Percentiles rank a stretch among this genome's conserved stretches.
Conservation (phyloP, 2,888 invertebrate species). For the Entomobrya proxima region DNA sequence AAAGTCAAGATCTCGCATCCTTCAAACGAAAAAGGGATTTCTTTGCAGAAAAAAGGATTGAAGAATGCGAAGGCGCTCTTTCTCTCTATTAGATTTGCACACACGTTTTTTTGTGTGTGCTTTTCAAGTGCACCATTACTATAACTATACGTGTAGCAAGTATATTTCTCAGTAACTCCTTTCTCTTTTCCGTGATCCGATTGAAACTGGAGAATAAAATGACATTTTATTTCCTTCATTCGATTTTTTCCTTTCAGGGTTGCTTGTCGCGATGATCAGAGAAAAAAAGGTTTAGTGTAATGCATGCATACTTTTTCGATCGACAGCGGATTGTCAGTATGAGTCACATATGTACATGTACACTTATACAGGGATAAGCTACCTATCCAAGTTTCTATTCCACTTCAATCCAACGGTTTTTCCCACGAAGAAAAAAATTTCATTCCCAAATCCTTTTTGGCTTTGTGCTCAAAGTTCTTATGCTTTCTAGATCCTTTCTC, state of each 20-base stretch:
- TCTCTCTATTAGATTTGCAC: constrained; percentile 45
- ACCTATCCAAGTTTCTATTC: too few species aligned
- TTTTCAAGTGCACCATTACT: not conserved
- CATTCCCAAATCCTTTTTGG: not conserved
- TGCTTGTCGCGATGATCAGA: not conserved
- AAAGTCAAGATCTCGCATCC: constrained; percentile 7
- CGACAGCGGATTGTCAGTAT: too few species aligned
- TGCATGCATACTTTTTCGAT: too few species aligned
- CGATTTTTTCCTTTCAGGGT: not conserved
- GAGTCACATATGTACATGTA: too few species aligned
- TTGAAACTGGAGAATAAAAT: not conserved
- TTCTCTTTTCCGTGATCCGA: not conserved
- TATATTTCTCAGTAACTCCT: not conserved
- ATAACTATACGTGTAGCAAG: not conserved
- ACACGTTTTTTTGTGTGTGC: too few species aligned
- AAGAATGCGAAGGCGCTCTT: constrained; percentile 38
- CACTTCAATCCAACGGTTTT: too few species aligned
- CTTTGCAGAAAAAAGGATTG: not conserved
- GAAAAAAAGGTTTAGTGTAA: constrained; percentile 4
- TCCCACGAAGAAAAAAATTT: not conserved
- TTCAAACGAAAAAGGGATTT: constrained; percentile 12
- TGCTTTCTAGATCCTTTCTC: not conserved
- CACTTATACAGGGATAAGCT: too few species aligned
- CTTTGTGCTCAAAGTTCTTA: not conserved
- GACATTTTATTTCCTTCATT: constrained; percentile 34